Evolutionary conservation across 1,140 invertebrate species (phyloP).

Genomic region (Lethrus apterus): DNA sequence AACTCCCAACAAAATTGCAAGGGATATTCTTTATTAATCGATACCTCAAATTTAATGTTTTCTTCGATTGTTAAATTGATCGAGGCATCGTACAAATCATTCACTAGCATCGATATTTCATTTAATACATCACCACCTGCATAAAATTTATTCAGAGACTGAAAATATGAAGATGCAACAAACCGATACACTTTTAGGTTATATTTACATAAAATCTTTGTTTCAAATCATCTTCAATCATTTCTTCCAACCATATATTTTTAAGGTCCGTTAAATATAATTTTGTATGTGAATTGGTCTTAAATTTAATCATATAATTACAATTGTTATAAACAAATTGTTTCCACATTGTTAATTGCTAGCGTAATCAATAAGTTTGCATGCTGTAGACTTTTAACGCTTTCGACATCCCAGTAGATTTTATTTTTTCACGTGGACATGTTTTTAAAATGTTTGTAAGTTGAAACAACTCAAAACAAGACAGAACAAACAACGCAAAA

Average conservation of each 20-base stretch:
- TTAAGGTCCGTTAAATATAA: slow-evolving; percentile 7
- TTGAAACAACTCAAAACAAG: too few relatives aligned
- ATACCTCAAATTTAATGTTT: neutral
- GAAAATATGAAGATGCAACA: slow-evolving; percentile 1
- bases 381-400: too few relatives aligned
- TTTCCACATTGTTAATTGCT: slow-evolving; percentile 9
- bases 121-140: neutral
- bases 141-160: slow-evolving; percentile 11
- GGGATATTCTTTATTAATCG: neutral
- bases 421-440: too few relatives aligned
- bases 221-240: slow-evolving; percentile 2
- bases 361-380: too few relatives aligned
- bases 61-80: neutral
- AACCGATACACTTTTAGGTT: neutral
- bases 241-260: slow-evolving; percentile 3
- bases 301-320: slow-evolving; percentile 3
- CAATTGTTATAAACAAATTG: neutral
- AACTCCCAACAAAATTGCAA: neutral
- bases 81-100: neutral
- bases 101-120: slow-evolving; percentile 1
- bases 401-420: too few relatives aligned
- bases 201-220: slow-evolving; percentile 6
- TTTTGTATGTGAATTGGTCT: neutral
- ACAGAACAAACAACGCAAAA: too few relatives aligned
- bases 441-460: too few relatives aligned